phyloP scores from a whole-genome alignment of 2,113 vertebrate species.

The Phrynosoma blainvillii region DNA sequence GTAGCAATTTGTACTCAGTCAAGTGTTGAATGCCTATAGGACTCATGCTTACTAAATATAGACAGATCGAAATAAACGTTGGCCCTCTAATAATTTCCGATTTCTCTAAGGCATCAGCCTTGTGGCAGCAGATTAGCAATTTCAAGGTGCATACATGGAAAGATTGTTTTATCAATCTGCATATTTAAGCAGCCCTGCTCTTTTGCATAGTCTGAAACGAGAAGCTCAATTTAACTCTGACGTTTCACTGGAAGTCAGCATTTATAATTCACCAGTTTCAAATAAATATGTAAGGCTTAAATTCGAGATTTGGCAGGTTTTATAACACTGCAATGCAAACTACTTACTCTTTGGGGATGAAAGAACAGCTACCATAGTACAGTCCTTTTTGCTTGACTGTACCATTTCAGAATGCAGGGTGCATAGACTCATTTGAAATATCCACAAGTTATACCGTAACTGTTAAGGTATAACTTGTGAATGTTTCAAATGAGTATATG shows the following conservation, averaged over 20 bases:
- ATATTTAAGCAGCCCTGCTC: constrained; percentile 30
- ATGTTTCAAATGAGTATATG: too few relatives aligned
- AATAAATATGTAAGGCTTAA: constrained; percentile 33
- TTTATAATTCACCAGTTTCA: constrained; percentile 48
- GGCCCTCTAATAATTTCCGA: constrained; percentile 37
- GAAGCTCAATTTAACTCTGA: constrained; percentile 25
- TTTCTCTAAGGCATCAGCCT: constrained; percentile 49
- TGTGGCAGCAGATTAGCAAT: constrained; percentile 21
- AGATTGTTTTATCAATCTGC: constrained; percentile 44
- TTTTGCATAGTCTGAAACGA: constrained; percentile 40
- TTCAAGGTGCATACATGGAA: constrained; percentile 48
- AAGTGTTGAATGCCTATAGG: constrained; percentile 47
- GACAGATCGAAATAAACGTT: constrained; percentile 51
- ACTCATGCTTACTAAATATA: constrained; percentile 31
- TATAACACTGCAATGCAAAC: constrained; percentile 13
- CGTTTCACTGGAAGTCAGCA: constrained; percentile 39
- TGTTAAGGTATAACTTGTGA: too few relatives aligned
- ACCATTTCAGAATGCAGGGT: not conserved
- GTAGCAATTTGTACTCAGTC: constrained; percentile 42
- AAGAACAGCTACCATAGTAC: not conserved
- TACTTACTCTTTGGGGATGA: not conserved
- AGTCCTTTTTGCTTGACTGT: not conserved
- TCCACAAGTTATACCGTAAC: not conserved
- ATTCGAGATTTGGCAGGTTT: constrained; percentile 24
- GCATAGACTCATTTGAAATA: not conserved